Conservation (phyloP, 1,140 invertebrate genomes). For the Pygmarrhopalites habei region DNA sequence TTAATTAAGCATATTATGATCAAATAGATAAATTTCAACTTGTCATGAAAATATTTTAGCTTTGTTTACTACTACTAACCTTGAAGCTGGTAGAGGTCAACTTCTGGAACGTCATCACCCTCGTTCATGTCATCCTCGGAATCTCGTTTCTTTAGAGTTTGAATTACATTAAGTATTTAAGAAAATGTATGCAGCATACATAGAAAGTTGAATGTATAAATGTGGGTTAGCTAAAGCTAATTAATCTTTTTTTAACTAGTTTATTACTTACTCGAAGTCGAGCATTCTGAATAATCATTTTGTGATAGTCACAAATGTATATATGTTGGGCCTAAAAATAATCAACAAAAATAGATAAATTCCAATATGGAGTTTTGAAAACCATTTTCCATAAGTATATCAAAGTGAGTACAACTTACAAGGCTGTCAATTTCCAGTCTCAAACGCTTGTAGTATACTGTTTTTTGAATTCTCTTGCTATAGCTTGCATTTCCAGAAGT, state of each 20-base stretch:
- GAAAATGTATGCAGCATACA: too few species aligned
- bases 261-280: too few species aligned
- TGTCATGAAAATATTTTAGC: too few species aligned
- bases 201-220: too few species aligned
- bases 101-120: constrained; percentile 68
- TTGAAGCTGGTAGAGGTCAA: constrained; percentile 86
- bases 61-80: too few species aligned
- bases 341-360: neutral
- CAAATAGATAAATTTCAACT: too few species aligned
- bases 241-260: too few species aligned
- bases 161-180: too few species aligned
- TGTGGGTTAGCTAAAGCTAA: too few species aligned
- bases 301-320: constrained; percentile 95
- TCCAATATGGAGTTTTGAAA: too few species aligned
- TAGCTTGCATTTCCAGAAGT: constrained; percentile 92
- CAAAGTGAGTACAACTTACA: constrained; percentile 49
- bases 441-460: constrained; percentile 81
- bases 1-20: too few species aligned
- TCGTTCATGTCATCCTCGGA: constrained; percentile 88
- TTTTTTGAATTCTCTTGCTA: constrained; percentile 93
- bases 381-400: too few species aligned
- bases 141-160: constrained; percentile 74
- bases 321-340: constrained; percentile 73
- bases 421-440: constrained; percentile 78
- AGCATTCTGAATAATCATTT: constrained; percentile 87